phyloP scores from a whole-genome alignment of 2,113 vertebrate genomes.

The Macaca nemestrina region DNA sequence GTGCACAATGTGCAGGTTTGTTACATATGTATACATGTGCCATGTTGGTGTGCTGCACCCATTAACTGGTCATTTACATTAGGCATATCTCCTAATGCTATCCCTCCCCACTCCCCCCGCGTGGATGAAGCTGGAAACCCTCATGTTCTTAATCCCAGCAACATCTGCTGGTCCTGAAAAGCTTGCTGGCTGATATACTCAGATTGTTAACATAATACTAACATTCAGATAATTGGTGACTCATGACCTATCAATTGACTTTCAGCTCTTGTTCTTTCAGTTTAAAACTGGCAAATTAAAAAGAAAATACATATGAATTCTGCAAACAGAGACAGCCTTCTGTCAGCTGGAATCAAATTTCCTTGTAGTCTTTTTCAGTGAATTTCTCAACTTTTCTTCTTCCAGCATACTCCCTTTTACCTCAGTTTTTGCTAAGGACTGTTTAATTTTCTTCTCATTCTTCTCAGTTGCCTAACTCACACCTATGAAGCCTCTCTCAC shows the following conservation, averaged over 20 bases:
- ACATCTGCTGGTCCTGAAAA: slow-evolving; percentile 43
- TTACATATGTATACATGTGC: no score
- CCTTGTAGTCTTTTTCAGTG: neutral
- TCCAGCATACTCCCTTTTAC: neutral
- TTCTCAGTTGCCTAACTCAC: neutral
- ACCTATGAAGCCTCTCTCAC: neutral
- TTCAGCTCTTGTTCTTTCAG: slow-evolving; percentile 53
- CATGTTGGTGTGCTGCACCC: no score
- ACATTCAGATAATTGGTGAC: slow-evolving; percentile 48
- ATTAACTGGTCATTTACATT: no score
- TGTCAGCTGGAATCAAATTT: neutral
- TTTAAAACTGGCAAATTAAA: slow-evolving; percentile 50
- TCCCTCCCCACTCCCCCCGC: no score
- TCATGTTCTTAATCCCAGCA: slow-evolving; percentile 34
- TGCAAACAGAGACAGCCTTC: neutral
- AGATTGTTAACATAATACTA: slow-evolving; percentile 55
- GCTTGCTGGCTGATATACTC: slow-evolving; percentile 23
- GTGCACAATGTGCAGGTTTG: no score
- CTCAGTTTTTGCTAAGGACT: neutral
- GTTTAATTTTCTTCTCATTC: neutral
- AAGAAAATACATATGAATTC: slow-evolving; percentile 4
- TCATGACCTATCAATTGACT: slow-evolving; percentile 57
- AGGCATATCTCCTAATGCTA: no score
- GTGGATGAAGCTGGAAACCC: no score
- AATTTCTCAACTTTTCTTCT: neutral